Evolutionary conservation across 2,797 vertebrate genomes (phyloP).

Genomic region (Acanthopagrus latus): DNA sequence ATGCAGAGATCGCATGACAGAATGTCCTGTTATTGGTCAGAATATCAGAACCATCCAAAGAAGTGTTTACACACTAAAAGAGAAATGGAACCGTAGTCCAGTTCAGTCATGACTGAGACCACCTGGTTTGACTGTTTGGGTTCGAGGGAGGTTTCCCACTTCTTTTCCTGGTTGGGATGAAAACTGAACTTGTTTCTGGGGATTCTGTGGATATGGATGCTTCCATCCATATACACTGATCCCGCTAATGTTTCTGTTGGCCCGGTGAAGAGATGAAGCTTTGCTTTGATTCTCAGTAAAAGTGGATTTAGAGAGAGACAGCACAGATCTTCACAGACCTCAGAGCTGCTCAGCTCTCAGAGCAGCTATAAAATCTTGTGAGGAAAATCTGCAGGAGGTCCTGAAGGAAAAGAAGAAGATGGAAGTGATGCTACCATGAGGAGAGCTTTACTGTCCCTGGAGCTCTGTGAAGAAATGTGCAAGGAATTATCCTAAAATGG

Average conservation of each 20-base stretch:
- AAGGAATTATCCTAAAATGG: not conserved
- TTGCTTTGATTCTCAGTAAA: conserved; percentile 66
- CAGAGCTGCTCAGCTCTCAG: conserved; percentile 36
- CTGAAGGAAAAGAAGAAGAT: not conserved
- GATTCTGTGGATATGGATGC: conserved; percentile 2
- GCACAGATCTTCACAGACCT: conserved; percentile 48
- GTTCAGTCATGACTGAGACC: too few relatives aligned
- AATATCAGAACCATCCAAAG: too few relatives aligned
- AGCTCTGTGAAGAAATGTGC: not conserved
- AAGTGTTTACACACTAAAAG: too few relatives aligned
- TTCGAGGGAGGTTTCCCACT: too few relatives aligned
- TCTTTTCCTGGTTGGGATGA: too few relatives aligned
- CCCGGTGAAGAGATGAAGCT: conserved; percentile 26
- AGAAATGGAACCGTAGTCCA: too few relatives aligned
- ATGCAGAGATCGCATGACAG: too few relatives aligned
- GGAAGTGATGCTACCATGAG: not conserved
- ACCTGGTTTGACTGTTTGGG: too few relatives aligned
- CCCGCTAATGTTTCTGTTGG: conserved; percentile 46
- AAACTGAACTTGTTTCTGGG: too few relatives aligned
- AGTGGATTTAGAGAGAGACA: conserved; percentile 62
- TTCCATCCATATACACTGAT: too few relatives aligned
- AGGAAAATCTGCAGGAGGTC: conserved; percentile 4
- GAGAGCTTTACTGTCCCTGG: not conserved
- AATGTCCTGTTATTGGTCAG: too few relatives aligned
- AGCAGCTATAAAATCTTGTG: conserved; percentile 5